phyloP scores from a whole-genome alignment of 1,140 invertebrate species.

The Babylonia areolata region DNA sequence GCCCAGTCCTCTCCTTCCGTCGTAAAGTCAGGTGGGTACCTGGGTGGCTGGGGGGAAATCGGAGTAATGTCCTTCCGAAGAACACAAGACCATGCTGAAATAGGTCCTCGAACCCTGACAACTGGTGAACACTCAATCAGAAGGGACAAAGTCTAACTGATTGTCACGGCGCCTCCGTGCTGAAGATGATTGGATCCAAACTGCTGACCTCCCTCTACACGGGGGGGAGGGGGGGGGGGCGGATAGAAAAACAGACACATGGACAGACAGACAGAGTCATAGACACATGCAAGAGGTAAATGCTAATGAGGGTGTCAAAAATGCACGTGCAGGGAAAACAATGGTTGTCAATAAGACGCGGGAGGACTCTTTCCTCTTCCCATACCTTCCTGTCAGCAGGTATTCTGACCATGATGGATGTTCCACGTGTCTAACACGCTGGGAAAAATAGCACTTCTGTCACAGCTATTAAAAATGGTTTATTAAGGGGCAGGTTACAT shows the following conservation, averaged over 20 bases:
- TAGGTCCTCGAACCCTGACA: too few species aligned
- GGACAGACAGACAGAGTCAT: background rate
- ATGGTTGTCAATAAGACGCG: background rate
- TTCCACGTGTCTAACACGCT: background rate
- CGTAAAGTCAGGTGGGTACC: too few species aligned
- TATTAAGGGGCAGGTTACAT: background rate
- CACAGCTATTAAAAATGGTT: background rate
- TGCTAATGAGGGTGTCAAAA: background rate
- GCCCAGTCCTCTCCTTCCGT: too few species aligned
- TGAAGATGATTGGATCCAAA: background rate
- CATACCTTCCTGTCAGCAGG: background rate
- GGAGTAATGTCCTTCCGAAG: too few species aligned
- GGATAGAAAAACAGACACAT: background rate
- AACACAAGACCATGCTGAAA: too few species aligned
- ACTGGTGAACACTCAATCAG: too few species aligned
- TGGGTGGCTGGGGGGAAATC: too few species aligned
- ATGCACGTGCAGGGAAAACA: background rate
- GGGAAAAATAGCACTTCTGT: background rate
- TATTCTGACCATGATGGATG: background rate
- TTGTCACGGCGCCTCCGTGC: too few species aligned
- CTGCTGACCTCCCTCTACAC: too few species aligned
- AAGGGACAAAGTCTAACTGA: too few species aligned
- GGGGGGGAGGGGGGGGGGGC: background rate
- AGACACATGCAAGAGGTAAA: background rate
- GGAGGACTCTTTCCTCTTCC: background rate